Base-by-base conservation (phyloP, 2,797 vertebrate species). In the Telmatherina bonti region DNA sequence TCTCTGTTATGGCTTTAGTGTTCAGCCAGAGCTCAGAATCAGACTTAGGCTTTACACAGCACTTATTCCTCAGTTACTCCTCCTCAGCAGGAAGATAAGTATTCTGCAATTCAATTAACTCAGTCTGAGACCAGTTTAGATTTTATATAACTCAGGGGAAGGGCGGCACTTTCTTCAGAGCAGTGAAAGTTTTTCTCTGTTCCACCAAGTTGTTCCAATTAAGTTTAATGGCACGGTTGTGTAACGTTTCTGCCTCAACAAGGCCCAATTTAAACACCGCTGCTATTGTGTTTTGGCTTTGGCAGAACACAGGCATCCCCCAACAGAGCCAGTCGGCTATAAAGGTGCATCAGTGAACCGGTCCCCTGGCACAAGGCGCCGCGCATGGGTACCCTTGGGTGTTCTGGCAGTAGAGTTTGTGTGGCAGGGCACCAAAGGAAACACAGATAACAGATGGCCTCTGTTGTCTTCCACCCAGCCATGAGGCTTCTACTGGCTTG, bases 361-460 rank as follows among this genome's bases (percentile, higher is more conserved):
- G 70, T 87, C 86, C 84, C 84, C 62, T 41, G 74, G 79, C 58
- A 6, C 80, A 49, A 81, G 7, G 12, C 53, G 7, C 60, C 64
- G 78, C 78, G 81, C 79, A 82, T 71, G 80, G 82, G 72, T 71
- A 58, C 89, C 85, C 82, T 66, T 61, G 85, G 87, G 88, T 81
- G 78, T 78, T 83, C 77, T 90, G 89, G 88, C 89, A 76, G 77
- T 72, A 15, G 65, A 76, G 77, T 65, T 75, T 51, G 72, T 62
- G 83, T 91, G 92, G 90, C 90, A 86, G 74, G 38, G 80, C 73
- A 87, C 86, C 89, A 92, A 92, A 79, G 75, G 71, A 85, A 91
- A 83, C 86, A 90, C 81, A 89, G 89, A 87, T 75, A 84, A 84
- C 93, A 92, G 90, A 89, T 86, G 47, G 77, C 76, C 75, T 78